Evolutionary conservation across 2,888 invertebrate genomes (phyloP).

Genomic region (Apocheima hispidaria): DNA sequence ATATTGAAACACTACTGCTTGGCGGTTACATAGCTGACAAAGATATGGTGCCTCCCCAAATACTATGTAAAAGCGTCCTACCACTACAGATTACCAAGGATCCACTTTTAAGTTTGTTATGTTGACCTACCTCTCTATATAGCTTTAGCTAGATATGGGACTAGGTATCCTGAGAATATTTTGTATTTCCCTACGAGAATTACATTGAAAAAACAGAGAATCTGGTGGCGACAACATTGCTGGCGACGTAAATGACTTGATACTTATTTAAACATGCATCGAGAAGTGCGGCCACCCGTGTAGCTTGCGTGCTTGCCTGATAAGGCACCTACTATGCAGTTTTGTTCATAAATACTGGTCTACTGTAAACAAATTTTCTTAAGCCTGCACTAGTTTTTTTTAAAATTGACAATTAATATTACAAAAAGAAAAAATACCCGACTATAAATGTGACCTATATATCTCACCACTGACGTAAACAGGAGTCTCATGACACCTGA

Average conservation of each 20-base stretch:
- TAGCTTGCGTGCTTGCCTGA: constrained; percentile 41
- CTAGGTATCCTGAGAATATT: constrained; percentile 4
- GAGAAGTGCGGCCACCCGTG: constrained; percentile 54
- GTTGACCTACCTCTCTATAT: neutral
- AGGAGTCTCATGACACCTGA: no score
- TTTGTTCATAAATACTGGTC: constrained; percentile 31
- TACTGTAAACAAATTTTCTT: neutral
- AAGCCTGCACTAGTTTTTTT: neutral
- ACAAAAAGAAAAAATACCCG: no score
- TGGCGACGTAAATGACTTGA: constrained; percentile 55
- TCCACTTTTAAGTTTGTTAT: neutral
- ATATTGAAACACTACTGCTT: no score
- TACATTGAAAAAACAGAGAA: constrained; percentile 13
- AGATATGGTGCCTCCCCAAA: no score
- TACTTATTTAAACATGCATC: constrained; percentile 48
- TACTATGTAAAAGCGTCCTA: no score
- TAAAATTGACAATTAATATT: no score
- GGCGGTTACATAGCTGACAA: no score
- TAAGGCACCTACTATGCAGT: constrained; percentile 4
- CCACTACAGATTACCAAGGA: neutral
- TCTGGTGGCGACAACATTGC: constrained; percentile 45
- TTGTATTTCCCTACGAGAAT: neutral
- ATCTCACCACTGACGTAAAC: no score
- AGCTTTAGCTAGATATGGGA: no score
- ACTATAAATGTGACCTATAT: no score